Conservation (phyloP, 2,113 vertebrate species). For the Equus przewalskii region DNA sequence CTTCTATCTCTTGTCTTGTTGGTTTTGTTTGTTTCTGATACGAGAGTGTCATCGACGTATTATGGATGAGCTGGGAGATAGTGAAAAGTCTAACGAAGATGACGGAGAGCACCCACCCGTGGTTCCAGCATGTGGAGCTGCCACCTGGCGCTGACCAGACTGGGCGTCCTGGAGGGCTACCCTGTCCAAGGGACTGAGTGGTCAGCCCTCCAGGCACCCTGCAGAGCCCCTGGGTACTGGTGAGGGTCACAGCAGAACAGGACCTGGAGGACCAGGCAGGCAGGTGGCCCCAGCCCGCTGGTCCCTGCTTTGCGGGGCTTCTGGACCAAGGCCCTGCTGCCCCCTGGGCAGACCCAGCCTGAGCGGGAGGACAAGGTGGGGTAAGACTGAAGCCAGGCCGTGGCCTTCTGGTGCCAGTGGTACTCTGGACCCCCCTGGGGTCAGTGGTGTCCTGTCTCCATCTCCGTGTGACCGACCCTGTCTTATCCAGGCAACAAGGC, state of each 20-base stretch:
- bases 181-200: background rate
- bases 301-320: background rate
- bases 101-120: background rate
- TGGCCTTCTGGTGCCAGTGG: background rate
- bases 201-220: background rate
- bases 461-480: background rate
- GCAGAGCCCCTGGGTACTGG: background rate
- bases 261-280: background rate
- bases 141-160: background rate
- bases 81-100: background rate
- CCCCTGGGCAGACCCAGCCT: background rate
- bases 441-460: background rate
- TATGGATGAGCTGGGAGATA: background rate
- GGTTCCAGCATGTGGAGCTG: background rate
- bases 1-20: background rate
- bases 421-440: background rate
- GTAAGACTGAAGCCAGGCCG: background rate
- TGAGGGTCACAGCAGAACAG: background rate
- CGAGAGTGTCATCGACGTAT: background rate
- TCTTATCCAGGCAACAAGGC: background rate
- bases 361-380: background rate
- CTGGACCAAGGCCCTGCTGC: background rate
- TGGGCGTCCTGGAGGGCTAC: background rate
- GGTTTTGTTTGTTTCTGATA: background rate
- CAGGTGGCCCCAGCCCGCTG: background rate